Conservation (phyloP, 2,888 invertebrate species). For the Brenthis daphne region DNA sequence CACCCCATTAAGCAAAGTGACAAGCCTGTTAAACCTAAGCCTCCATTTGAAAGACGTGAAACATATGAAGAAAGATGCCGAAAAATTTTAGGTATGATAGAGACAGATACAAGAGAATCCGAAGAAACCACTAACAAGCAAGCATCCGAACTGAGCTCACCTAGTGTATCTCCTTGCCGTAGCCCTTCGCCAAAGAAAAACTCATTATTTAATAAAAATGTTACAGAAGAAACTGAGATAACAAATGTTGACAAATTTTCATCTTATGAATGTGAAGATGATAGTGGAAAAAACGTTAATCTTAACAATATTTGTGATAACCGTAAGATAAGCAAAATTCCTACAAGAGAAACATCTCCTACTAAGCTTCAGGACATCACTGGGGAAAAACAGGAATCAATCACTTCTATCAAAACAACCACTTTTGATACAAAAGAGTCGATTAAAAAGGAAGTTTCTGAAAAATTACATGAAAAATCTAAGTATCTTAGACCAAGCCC, state of each 20-base stretch:
- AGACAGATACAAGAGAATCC: conserved; percentile 57
- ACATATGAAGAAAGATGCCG: conserved; percentile 88
- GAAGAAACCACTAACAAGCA: conserved; percentile 45
- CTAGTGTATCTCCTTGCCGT: conserved; percentile 59
- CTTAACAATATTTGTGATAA: conserved; percentile 16
- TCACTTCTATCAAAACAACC: conserved; percentile 33
- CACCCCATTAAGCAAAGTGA: conserved; percentile 49
- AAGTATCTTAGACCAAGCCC: conserved; percentile 32
- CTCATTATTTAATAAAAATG: conserved; percentile 43
- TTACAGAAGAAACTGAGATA: conserved; percentile 41
- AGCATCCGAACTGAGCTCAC: conserved; percentile 51
- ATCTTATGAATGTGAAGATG: conserved; percentile 50
- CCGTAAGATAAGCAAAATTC: conserved; percentile 25
- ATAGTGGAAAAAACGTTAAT: conserved; percentile 43
- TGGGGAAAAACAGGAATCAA: conserved; percentile 9
- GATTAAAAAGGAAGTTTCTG: conserved; percentile 2
- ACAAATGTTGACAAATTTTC: conserved; percentile 52
- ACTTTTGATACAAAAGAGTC: conserved; percentile 45
- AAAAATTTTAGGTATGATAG: conserved; percentile 85
- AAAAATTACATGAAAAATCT: not conserved
- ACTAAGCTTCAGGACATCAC: conserved; percentile 31
- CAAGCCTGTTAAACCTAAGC: conserved; percentile 70
- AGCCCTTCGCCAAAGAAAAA: conserved; percentile 57
- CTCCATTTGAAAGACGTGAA: conserved; percentile 84
- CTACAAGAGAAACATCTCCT: conserved; percentile 32